These are phyloP conservation scores for Chaetodon trifascialis DNA, from an alignment of 2,113 vertebrate species.

Conservation along the genomic window DNA sequence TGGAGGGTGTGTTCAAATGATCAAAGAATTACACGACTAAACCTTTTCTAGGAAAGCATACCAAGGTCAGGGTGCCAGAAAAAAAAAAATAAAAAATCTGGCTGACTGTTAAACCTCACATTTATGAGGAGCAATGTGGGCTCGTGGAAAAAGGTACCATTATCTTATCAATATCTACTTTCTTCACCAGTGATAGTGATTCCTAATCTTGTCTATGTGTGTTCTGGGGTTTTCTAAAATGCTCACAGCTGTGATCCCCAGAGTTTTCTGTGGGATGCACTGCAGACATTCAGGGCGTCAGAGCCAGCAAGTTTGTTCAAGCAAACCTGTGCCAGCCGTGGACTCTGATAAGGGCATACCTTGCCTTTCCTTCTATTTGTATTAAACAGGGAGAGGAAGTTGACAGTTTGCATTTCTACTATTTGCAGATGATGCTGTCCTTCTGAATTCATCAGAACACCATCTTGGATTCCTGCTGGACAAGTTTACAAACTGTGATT, in stretches of 20 bases:
- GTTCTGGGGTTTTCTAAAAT: constrained; percentile 1
- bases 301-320: constrained; percentile 7
- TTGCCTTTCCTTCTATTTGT: constrained; percentile 29
- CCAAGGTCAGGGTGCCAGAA: constrained; percentile 10
- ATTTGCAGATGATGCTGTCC: constrained; percentile 45
- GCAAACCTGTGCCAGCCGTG: neutral
- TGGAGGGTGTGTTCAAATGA: constrained; percentile 26
- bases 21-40: constrained; percentile 26
- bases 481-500: neutral
- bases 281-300: neutral
- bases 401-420: constrained; percentile 18
- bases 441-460: constrained; percentile 10
- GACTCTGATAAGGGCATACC: neutral
- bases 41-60: constrained; percentile 3
- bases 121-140: neutral
- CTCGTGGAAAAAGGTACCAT: neutral
- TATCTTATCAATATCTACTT: neutral
- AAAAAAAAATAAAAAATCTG: neutral
- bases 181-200: constrained; percentile 3
- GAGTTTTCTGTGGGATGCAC: constrained; percentile 5
- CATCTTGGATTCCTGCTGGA: neutral
- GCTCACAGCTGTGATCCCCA: neutral
- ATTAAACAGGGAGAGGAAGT: neutral
- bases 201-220: neutral
- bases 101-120: constrained; percentile 14